Conservation (phyloP, 2,888 invertebrate species). For the Philaethria dido region DNA sequence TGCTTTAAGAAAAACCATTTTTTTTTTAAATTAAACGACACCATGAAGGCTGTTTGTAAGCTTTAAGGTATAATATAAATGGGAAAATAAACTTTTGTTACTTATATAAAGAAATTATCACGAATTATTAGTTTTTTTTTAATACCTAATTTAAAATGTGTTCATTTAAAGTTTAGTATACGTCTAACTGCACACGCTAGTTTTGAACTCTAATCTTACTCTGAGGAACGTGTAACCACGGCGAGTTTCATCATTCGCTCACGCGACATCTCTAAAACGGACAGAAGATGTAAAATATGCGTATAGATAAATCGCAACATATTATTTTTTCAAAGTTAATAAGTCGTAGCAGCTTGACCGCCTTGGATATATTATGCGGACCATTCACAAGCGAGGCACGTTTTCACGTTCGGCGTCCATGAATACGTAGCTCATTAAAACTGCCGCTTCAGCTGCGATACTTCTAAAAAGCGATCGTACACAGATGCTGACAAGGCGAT, state of each 20-base stretch:
- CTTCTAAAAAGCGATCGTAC: constrained; percentile 36
- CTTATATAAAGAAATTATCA: neutral
- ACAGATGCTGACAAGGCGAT: constrained; percentile 67
- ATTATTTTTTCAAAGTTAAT: neutral
- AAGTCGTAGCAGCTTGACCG: constrained; percentile 4
- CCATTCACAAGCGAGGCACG: constrained; percentile 45
- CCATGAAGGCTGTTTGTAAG: neutral
- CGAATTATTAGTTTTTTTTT: neutral
- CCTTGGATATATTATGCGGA: constrained; percentile 28
- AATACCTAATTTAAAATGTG: no score
- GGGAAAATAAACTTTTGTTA: neutral
- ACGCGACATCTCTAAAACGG: neutral
- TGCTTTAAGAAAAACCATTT: neutral
- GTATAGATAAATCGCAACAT: neutral
- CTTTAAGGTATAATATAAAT: neutral
- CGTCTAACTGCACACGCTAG: no score
- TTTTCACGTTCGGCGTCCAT: constrained; percentile 34
- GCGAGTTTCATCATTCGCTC: no score
- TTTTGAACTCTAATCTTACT: no score
- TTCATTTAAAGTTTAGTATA: no score
- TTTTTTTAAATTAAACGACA: neutral
- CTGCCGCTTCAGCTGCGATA: constrained; percentile 29
- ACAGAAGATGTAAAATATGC: neutral
- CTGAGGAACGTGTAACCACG: no score
- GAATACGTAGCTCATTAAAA: constrained; percentile 39